phyloP scores from a whole-genome alignment of 2,888 invertebrate genomes.

The Rhodophaea formosa region DNA sequence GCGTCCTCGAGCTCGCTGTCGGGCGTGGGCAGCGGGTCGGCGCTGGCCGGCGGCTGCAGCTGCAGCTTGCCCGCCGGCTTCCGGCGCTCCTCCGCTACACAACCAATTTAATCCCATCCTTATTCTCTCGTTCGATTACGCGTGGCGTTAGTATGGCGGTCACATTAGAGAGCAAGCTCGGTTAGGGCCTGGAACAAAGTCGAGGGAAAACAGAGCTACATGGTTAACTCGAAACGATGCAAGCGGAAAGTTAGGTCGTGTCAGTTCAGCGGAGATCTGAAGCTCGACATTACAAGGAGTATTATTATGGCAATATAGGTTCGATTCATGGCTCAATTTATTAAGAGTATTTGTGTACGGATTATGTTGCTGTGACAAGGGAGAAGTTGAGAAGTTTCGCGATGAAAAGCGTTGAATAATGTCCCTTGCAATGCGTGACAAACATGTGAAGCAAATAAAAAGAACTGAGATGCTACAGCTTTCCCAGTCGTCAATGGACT shows the following conservation, averaged over 20 bases:
- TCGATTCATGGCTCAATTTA: conserved; percentile 1
- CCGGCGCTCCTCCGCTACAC: conserved; percentile 78
- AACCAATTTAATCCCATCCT: conserved; percentile 74
- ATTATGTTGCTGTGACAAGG: conserved; percentile 30
- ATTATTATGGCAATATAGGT: conserved; percentile 43
- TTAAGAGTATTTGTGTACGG: conserved; percentile 21
- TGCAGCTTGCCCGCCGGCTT: conserved; percentile 70
- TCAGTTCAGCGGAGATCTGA: conserved; percentile 56
- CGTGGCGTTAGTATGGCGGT: conserved; percentile 80
- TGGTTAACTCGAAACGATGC: conserved; percentile 74
- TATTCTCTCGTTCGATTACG: conserved; percentile 74
- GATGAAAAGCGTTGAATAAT: conserved; percentile 60
- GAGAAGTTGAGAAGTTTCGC: conserved; percentile 32
- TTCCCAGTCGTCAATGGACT: conserved; percentile 21
- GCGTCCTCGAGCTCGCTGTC: conserved; percentile 78
- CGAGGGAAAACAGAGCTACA: conserved; percentile 77
- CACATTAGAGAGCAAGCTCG: conserved; percentile 82
- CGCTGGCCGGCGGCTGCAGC: conserved; percentile 61
- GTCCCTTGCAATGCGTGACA: conserved; percentile 71
- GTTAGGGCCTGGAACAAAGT: conserved; percentile 82
- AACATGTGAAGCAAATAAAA: conserved; percentile 62
- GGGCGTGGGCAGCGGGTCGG: conserved; percentile 71
- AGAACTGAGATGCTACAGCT: conserved; percentile 42
- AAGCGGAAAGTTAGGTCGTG: conserved; percentile 70
- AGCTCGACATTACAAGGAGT: conserved; percentile 71